phyloP scores from a whole-genome alignment of 2,888 invertebrate genomes.

The Xestia rhomboidea region DNA sequence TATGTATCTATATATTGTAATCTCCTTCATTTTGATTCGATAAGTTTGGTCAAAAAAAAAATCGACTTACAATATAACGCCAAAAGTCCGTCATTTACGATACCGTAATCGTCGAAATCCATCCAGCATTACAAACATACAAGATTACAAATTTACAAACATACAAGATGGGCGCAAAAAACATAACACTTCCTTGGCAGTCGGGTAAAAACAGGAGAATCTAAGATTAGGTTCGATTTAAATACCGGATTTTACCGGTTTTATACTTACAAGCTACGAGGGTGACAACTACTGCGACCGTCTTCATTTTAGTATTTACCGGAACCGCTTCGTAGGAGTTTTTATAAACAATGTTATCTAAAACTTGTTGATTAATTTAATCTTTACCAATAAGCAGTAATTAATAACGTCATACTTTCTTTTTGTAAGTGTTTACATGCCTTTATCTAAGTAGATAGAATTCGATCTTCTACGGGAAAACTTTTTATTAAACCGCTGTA shows the following conservation, averaged over 20 bases:
- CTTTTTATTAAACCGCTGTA: not conserved
- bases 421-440: not conserved
- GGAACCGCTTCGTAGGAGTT: not conserved
- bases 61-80: no score
- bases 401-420: not conserved
- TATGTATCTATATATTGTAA: no score
- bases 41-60: no score
- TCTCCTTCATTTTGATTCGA: no score
- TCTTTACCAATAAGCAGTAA: not conserved
- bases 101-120: no score
- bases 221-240: not conserved
- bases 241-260: not conserved
- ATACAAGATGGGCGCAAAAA: no score
- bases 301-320: constrained; percentile 68
- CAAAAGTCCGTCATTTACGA: no score
- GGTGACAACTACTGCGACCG: constrained; percentile 68
- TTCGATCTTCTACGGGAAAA: not conserved
- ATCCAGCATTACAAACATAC: no score
- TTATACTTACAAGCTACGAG: constrained; percentile 72
- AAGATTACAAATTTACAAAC: no score
- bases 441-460: not conserved
- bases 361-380: not conserved
- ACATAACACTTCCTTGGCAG: no score
- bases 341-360: constrained; percentile 25
- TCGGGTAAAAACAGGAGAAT: not conserved